Percentiles rank a stretch among this genome's conserved stretches.
phyloP scores from a whole-genome alignment of 2,797 vertebrate species.

The Psittacula derbiana region DNA sequence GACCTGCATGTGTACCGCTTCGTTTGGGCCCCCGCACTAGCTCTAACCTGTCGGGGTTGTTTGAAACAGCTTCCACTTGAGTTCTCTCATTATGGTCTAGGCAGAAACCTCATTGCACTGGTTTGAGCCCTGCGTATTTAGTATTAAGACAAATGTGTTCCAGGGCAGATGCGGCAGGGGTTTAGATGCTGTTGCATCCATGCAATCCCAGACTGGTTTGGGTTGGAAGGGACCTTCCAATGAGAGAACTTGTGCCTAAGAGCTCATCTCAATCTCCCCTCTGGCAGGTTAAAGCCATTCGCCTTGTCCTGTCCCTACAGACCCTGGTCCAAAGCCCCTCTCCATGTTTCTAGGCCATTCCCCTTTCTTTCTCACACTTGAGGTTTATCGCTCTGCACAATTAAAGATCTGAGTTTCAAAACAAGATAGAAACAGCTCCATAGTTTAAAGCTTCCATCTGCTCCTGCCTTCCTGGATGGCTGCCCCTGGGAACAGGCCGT shows the following conservation, averaged over 20 bases:
- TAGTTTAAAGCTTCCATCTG: background rate
- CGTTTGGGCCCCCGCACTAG: background rate
- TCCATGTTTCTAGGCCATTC: background rate
- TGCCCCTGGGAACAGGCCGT: background rate
- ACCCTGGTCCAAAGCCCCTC: background rate
- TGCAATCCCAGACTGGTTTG: background rate
- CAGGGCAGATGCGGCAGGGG: background rate
- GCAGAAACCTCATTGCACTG: background rate
- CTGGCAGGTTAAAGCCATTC: background rate
- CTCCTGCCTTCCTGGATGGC: fast-evolving
- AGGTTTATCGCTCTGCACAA: background rate
- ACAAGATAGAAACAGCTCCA: background rate
- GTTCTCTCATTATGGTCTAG: fast-evolving
- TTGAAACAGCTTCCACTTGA: background rate
- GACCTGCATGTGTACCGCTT: background rate
- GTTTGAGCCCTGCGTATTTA: background rate
- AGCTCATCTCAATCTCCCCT: background rate
- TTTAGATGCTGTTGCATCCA: background rate
- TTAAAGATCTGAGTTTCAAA: background rate
- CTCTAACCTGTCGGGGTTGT: background rate
- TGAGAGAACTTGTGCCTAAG: background rate
- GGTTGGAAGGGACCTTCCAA: background rate
- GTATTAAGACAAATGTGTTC: background rate
- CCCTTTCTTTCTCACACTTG: background rate
- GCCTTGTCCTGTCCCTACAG: background rate